Evolutionary conservation across 2,888 invertebrate genomes (phyloP), one percentile per base, ranked within the genome.

Genomic region (Drosophila peninsularis): DNA sequence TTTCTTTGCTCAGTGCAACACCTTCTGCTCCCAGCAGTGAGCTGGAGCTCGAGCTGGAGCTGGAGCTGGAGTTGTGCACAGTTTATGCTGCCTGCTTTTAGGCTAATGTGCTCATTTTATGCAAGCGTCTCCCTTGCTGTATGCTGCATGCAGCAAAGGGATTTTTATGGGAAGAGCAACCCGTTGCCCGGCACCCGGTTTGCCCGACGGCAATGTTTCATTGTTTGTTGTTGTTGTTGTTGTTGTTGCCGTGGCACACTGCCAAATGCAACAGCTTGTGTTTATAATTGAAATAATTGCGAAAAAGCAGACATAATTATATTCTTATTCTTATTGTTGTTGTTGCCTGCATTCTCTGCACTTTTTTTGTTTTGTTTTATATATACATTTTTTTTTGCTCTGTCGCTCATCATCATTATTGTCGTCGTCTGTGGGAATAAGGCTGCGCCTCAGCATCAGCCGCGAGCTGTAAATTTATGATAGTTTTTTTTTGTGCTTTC

Each of bases 271-370:
- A 78, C 83, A 85, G 85, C 85, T 84, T 84, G 83, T 82, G 75
- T 72, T 82, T 82, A 77, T 85, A 84, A 85, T 82, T 85, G 82
- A 85, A 84, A 84, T 84, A 78, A 84, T 84, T 85, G 83, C 82
- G 47, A 67, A 60, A 78, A 80, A 77, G 80, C 76, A 80, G 78
- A 80, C 83, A 82, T 84, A 80, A 82, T 83, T 84, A 83, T 82
- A 76, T 82, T 81, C 64, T 79, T 70, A 68, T 75, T 71, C 54
- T 32, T 53, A 53, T 62, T 75, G 56, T 62, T 72, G 64, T 64
- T 56, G 55, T 53, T 54, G 41, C 42, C 49, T 52, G 36, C 58
- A 37, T 63, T 49, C 37, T 37, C 32, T n/a, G 2, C 24, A 13
- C 2, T 30, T 30, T 52, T 36, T 37, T 37, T 32, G 9, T 45